Base-by-base conservation (phyloP, 2,797 vertebrate species). In the Yasuhikotakia modesta region DNA sequence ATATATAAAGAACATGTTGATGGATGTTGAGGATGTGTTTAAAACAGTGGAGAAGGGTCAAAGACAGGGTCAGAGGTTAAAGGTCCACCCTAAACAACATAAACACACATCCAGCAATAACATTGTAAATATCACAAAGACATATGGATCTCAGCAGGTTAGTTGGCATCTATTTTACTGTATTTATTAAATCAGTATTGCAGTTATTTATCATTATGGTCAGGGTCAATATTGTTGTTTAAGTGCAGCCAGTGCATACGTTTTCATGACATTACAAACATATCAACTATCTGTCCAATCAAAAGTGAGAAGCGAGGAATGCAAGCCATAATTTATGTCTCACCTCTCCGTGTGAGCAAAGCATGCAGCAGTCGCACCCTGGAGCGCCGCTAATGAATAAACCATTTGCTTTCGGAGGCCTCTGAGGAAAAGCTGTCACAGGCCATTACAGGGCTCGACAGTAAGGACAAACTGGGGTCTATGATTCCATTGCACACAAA, bases 351-450 rank as follows among this genome's bases (percentile, higher is more conserved):
- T 13, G 78, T 84, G 84, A 19, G 35, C 19, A 1, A 83, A 87
- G 84, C 79, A 70, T 81, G 86, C 81, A 86, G 77, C 82, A 84
- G 81, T 83, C 82, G 85, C 80, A 84, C 87, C 80, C 77, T 70
- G 22, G 79, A 86, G 83, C 72, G 70, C 81, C 61, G 74, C 82
- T 90, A 88, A 91, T 90, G 91, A 91, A 91, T 86, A 92, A 92
- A 92, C 85, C 91, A 90, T 91, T 91, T 76, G 88, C 85, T 46
- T 64, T 11, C 6, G 73, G 76, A 30, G 70, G 76, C 86, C 81
- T 75, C 76, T 86, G 81, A 86, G 84, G 90, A 92, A 92, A 89
- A 70, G 32, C 79, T 85, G 91, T 91, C 90, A 91, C 87, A 90
- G 86, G 82, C 87, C 90, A 90, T 93, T 93, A 88, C 84, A 87